Evolutionary conservation across 2,797 vertebrate species (phyloP), one percentile per base, ranked within the genome.

Genomic region (Hirundo rustica): DNA sequence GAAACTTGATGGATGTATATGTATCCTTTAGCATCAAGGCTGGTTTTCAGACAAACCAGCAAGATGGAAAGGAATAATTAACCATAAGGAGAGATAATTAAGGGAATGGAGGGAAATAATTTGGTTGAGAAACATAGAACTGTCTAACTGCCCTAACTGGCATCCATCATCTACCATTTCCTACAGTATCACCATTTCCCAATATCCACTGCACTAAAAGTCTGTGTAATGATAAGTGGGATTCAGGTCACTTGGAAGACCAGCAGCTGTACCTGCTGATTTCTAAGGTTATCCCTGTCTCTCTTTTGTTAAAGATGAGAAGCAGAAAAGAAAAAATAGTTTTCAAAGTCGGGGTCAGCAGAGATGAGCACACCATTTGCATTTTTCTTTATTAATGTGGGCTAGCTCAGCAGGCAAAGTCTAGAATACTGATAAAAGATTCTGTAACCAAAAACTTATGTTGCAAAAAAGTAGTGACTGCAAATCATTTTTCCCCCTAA

Each of bases 281-380:
- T 96, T 93, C 89, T 89, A 91, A 94, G 83, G 68, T 93, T 60
- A 34, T 1, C 10, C 32, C 68, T 67, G 12, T 6, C 9, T 88
- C 60, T 84, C 65, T 88, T 80, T 85, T 80, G 81, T 92, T 62
- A 65, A 70, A 65, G 62, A 80, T 65, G 47, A 92, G 71, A 91
- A 88, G n/a, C 36, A 76, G 32, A 79, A 93, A 92, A 89, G 58
- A 53, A 96, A 95, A 89, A 76, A 0, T 71, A 61, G 48, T 85
- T 96, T 94, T 91, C 65, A 70, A 93, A 93, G 71, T 74, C 12
- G 6, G 82, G 85, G 91, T 92, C 91, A 97, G 81, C 65, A 88
- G 62, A 86, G 54, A 58, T 21, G 45, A 79, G 74, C 42, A 47
- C 40, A 50, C 55, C 14, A 92, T 95, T 95, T 97, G 67, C 80